These are phyloP conservation scores for Embiotoca jacksoni DNA, from an alignment of 2,113 vertebrate genomes.

Conservation along the genomic window DNA sequence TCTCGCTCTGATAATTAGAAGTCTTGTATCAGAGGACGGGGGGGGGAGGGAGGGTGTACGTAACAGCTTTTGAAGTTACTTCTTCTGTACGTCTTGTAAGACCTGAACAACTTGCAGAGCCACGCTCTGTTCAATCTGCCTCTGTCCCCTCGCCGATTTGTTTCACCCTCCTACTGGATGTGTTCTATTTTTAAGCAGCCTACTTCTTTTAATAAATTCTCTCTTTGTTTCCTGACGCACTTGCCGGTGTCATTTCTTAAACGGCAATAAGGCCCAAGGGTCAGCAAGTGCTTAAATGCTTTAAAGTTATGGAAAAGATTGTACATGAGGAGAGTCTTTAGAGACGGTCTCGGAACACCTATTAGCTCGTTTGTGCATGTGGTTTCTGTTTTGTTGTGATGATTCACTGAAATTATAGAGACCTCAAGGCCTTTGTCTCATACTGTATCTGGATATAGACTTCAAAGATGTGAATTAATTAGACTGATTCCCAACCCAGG, in stretches of 20 bases:
- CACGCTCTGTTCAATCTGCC: constrained; percentile 48
- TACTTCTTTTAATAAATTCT: constrained; percentile 84
- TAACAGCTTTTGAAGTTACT: constrained; percentile 13
- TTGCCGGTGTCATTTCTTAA: constrained; percentile 51
- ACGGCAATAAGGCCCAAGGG: constrained; percentile 39
- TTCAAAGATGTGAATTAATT: constrained; percentile 37
- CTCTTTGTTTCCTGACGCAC: constrained; percentile 76
- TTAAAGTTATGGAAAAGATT: constrained; percentile 20
- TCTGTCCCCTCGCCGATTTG: constrained; percentile 68
- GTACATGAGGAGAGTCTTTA: constrained; percentile 18
- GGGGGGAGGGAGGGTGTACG: constrained; percentile 37
- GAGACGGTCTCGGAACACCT: constrained; percentile 4
- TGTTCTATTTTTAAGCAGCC: constrained; percentile 86
- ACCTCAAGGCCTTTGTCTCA: constrained; percentile 27
- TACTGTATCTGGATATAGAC: constrained; percentile 25
- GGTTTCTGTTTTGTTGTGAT: constrained; percentile 10
- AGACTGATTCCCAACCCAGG: neutral
- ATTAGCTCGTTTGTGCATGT: constrained; percentile 25
- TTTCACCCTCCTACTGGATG: constrained; percentile 73
- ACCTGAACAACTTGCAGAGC: constrained; percentile 68
- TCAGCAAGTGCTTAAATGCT: constrained; percentile 44
- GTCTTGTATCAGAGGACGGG: neutral
- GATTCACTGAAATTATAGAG: constrained; percentile 33
- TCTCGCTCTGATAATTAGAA: constrained; percentile 13
- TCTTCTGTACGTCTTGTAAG: constrained; percentile 36